These are phyloP conservation scores for Platyrinchus mystaceus DNA, from an alignment of 2,797 vertebrate genomes.

Conservation along the genomic window DNA sequence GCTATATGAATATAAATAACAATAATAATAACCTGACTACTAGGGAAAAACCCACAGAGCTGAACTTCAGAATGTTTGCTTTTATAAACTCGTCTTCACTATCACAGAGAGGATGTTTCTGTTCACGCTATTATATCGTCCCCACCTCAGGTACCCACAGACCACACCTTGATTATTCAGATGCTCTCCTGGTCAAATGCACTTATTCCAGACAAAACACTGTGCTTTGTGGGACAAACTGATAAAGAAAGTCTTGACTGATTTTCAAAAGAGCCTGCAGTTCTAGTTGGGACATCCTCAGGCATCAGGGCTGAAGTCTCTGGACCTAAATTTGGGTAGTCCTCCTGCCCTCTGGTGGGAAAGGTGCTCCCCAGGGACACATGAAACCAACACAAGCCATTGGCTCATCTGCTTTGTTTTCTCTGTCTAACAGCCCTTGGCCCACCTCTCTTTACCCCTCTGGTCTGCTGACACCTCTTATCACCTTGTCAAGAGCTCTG, in stretches of 20 bases:
- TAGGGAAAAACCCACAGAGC: neutral
- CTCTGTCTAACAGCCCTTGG: neutral
- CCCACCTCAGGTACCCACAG: fast-evolving
- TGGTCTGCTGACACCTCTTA: neutral
- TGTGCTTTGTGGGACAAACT: fast-evolving
- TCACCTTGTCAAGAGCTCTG: neutral
- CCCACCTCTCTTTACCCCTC: neutral
- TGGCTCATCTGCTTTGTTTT: neutral
- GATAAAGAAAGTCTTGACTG: neutral
- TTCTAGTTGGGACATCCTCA: neutral
- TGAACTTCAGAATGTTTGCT: neutral
- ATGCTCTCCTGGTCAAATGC: neutral
- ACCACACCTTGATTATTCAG: neutral
- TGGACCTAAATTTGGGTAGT: neutral
- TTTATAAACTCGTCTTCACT: neutral
- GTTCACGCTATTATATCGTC: fast-evolving
- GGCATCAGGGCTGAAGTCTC: fast-evolving
- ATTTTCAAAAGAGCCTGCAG: neutral
- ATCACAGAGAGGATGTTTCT: neutral
- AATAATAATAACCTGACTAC: neutral
- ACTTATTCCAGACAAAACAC: fast-evolving
- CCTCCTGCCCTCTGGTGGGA: neutral
- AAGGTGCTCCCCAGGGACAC: neutral
- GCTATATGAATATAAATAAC: constrained; percentile 14
- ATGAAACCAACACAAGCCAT: fast-evolving